Percentiles rank a stretch among this genome's conserved stretches.
Conservation (phyloP, 2,113 vertebrate species). For the Grammomys dolichurus region DNA sequence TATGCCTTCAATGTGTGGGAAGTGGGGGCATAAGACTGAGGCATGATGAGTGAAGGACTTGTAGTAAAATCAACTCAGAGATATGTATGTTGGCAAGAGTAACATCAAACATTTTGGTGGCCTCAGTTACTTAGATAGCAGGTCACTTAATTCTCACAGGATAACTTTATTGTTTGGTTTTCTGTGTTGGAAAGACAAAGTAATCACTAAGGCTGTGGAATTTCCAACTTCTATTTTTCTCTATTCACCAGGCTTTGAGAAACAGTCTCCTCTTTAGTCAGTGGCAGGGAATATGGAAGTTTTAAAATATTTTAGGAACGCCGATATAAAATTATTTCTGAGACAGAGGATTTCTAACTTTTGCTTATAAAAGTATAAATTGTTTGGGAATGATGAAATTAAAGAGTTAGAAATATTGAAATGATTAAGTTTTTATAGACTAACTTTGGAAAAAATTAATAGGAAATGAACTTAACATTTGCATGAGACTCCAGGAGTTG, state of each 20-base stretch:
- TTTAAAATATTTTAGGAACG: not conserved
- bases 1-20: fast-evolving
- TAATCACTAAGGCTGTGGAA: not conserved
- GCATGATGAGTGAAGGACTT: fast-evolving
- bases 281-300: not conserved
- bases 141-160: not conserved
- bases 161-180: not conserved
- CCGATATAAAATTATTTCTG: not conserved
- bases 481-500: not conserved
- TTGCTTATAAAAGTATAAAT: not conserved
- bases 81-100: not conserved
- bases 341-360: not conserved
- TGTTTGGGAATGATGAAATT: not conserved
- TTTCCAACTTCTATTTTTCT: not conserved
- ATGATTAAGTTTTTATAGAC: not conserved
- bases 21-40: fast-evolving
- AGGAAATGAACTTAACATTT: not conserved
- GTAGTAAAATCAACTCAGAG: not conserved
- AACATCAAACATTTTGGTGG: not conserved
- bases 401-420: not conserved
- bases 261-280: not conserved
- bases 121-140: not conserved
- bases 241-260: not conserved
- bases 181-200: not conserved
- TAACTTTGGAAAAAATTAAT: not conserved